A percentile compares a stretch with the other conserved stretches of the same genome.
These are phyloP conservation scores for Girardinus metallicus DNA, from an alignment of 2,797 vertebrate genomes.

Conservation along the genomic window DNA sequence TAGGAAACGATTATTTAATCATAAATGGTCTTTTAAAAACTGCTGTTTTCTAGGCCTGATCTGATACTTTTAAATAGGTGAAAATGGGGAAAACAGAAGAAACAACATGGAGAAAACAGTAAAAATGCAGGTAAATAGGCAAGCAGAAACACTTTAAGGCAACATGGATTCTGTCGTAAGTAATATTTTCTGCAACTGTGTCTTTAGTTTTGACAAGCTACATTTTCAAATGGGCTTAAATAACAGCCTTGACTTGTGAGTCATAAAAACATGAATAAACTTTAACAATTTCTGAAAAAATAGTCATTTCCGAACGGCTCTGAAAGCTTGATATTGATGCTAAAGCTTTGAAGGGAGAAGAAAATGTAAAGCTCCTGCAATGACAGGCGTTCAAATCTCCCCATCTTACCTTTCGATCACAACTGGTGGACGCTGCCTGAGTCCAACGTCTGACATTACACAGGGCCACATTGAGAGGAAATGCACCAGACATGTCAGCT, in stretches of 20 bases:
- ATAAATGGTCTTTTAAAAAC: neutral
- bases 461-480: neutral
- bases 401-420: slow-evolving; percentile 51
- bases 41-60: neutral
- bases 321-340: slow-evolving; percentile 8
- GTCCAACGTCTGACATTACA: slow-evolving; percentile 47
- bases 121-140: neutral
- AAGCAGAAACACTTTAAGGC: neutral
- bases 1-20: neutral
- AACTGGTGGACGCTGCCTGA: slow-evolving; percentile 32
- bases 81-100: neutral
- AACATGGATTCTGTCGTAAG: neutral
- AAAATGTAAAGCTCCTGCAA: slow-evolving; percentile 16
- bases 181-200: neutral
- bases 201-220: neutral
- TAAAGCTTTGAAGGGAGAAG: slow-evolving; percentile 9
- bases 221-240: neutral
- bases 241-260: neutral
- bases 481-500: neutral
- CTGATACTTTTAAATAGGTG: neutral
- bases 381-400: slow-evolving; percentile 25
- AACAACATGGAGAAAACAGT: neutral
- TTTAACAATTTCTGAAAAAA: neutral
- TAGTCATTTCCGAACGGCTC: neutral
- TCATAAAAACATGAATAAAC: neutral